Evolutionary conservation across 2,888 invertebrate genomes (phyloP), one percentile per base, ranked within the genome.

Genomic region (Harpalus rufipes): DNA sequence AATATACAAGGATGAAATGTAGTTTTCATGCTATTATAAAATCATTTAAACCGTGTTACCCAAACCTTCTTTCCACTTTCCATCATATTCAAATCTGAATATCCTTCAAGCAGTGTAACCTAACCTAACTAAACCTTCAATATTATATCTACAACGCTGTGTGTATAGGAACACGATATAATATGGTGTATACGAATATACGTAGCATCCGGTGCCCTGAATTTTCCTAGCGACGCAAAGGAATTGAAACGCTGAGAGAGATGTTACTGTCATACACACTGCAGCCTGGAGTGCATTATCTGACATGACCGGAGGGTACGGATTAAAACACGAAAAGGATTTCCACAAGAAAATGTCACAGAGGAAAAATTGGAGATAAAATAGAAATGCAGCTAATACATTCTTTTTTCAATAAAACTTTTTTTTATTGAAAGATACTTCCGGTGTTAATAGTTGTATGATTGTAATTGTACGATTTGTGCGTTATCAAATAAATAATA

Each of bases 251-350:
- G 12, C 21, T 25, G 63, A 1, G 12, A 25, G 21, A 12, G 25
- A 25, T 10, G 12, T 18, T 14, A 21, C 63, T 63, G 63, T 63
- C 63, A 63, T 63, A 25, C 25, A 63, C 63, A 63, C 63, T 63
- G 63, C 63, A 25, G 25, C 12, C 12, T 25, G 32, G 12, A 16
- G 18, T 63, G 63, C 63, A 63, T 63, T 63, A 63, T 21, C 59
- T 25, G 25, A 25, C 25, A 12, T 63, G 25, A 10, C 63, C 25
- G 21, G 7, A 63, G 63, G 25, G 12, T 12, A 8, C 12, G 12
- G 44, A 51, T 51, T 51, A 51, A 51, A 51, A 51, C 21, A 21
- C 21, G 21, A 21, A 21, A 21, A 21, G 21, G 21, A 21, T 21
- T 21, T 21, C 3, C 21, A 21, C 32, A 32, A 32, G 32, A 32